Percentiles rank a stretch among this genome's conserved stretches.
Conservation (phyloP, 2,797 vertebrate species). For the Alosa sapidissima region DNA sequence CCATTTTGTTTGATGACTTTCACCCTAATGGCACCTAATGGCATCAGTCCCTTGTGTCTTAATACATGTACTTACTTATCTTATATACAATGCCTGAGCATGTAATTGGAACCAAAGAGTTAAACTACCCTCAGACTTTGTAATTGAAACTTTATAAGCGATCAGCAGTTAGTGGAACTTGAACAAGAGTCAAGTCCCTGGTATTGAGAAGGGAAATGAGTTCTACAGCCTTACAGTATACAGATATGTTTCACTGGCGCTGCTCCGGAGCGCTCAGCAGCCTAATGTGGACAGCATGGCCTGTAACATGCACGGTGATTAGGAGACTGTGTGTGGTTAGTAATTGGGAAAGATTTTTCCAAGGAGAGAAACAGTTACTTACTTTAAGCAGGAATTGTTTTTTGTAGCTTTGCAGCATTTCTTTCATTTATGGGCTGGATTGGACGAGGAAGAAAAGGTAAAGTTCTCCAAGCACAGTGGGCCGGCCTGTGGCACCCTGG, state of each 20-base stretch:
- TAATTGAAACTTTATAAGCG: conserved; percentile 48
- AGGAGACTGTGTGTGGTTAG: conserved; percentile 34
- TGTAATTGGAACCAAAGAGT: neutral
- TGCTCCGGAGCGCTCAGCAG: conserved; percentile 35
- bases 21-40: neutral
- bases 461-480: neutral
- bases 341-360: conserved; percentile 36
- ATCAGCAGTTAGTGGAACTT: conserved; percentile 41
- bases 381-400: conserved; percentile 11
- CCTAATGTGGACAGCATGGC: conserved; percentile 33
- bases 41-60: neutral
- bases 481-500: neutral
- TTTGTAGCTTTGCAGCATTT: neutral
- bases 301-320: conserved; percentile 19
- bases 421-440: conserved; percentile 5
- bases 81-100: neutral
- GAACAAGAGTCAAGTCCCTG: conserved; percentile 43
- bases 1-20: neutral
- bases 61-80: neutral
- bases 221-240: conserved; percentile 37
- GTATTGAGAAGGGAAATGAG: conserved; percentile 41
- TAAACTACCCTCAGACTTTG: conserved; percentile 35
- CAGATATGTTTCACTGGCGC: conserved; percentile 41
- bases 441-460: neutral
- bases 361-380: conserved; percentile 16